Evolutionary conservation across 2,797 vertebrate genomes (phyloP), one percentile per base, ranked within the genome.

Genomic region (Hippoglossus hippoglossus): DNA sequence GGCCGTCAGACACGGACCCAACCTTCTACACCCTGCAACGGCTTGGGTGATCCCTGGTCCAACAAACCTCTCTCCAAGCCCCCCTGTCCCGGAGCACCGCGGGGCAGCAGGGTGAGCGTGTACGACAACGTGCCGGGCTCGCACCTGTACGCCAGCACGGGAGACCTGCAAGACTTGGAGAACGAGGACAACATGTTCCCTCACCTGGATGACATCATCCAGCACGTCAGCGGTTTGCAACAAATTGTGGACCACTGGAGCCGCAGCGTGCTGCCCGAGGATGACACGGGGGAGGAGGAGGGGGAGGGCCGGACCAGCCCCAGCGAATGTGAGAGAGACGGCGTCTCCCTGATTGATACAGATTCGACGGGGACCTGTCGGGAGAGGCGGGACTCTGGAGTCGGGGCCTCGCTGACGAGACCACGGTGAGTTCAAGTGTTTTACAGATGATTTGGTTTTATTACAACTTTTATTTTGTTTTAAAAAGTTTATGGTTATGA

Each of bases 41-140:
- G 91, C 61, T 94, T 94, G 58, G 71, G 79, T 81, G 0, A 81
- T 50, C 62, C 58, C 9, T 93, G 94, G 81, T 64, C 78, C 2
- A 72, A 61, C 22, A 83, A 78, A 52, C 55, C 80, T 21, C 77
- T 90, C 31, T 81, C 79, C 47, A 91, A 89, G 67, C 80, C 90
- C 67, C 94, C 67, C 22, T 95, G 87, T 88, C 94, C 67, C 79
- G 95, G 86, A 83, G 94, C 90, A 91, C 95, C 96, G 2, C 94
- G 96, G 62, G 96, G 96, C 41, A 99, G 98, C 86, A 94, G 98
- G 59, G 93, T 97, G 75, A 99, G 98, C 53, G 95, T 99, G 79
- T 99, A 99, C 3, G 98, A 99, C 93, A 99, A 99, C 0, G 98
- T 99, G 25, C 98, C 98, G 0, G 96, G 96, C 46, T 98, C 97